These are phyloP conservation scores for Catostylus mosaicus DNA, from an alignment of 30 jellyfish, hydroid and myxozoan species.

Conservation along the genomic window DNA sequence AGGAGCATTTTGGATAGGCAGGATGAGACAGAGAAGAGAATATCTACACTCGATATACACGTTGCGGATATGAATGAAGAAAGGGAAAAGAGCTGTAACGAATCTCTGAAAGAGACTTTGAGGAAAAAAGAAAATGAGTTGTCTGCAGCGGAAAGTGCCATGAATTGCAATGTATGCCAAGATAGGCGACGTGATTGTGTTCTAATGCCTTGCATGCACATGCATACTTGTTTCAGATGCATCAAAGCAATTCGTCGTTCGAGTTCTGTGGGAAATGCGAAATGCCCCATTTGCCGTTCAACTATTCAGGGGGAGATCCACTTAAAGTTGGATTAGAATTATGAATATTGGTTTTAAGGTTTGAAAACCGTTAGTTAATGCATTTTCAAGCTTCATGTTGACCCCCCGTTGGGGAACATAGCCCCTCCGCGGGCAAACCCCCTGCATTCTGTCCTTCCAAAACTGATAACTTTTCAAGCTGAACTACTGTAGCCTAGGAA, in stretches of 20 bases:
- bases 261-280: background rate
- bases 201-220: conserved; percentile 50
- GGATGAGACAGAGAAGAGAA: conserved; percentile 18
- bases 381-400: no score
- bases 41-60: conserved; percentile 31
- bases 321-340: background rate
- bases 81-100: background rate
- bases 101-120: background rate
- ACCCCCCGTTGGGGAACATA: no score
- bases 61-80: conserved; percentile 19
- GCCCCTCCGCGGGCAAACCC: no score
- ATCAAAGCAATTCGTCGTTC: background rate
- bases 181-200: conserved; percentile 34
- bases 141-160: background rate
- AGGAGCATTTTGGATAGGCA: conserved; percentile 33
- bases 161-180: conserved; percentile 27
- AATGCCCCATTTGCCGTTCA: conserved; percentile 36
- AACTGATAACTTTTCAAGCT: no score
- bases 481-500: no score
- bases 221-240: conserved; percentile 33
- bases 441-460: no score
- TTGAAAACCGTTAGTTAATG: no score
- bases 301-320: conserved; percentile 30
- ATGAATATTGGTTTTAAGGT: no score
- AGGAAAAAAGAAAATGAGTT: conserved; percentile 1